Percentiles rank a stretch among this genome's conserved stretches.
Evolutionary conservation across 1,140 invertebrate species (phyloP).

Genomic region (Drosophila bifasciata): DNA sequence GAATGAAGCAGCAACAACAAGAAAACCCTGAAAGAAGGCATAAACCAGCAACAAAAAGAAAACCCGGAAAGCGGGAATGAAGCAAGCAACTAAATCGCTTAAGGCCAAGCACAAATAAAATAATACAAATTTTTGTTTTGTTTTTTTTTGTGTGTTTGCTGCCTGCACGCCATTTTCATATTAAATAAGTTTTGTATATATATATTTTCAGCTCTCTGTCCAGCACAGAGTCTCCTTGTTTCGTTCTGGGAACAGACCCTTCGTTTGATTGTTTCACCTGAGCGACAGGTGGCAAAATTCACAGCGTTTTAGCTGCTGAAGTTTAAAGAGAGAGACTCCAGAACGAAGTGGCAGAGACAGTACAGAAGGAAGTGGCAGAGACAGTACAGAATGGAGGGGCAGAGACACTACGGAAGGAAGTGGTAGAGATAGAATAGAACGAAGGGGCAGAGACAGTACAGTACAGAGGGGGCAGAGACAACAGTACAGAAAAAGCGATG

Average conservation of each 20-base stretch:
- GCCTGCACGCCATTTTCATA: constrained; percentile 78
- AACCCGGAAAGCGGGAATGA: not conserved
- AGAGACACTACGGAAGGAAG: not conserved
- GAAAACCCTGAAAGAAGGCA: too few relatives aligned
- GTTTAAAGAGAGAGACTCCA: constrained; percentile 20
- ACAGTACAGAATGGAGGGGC: too few relatives aligned
- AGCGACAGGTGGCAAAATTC: constrained; percentile 72
- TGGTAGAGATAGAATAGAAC: constrained; percentile 3
- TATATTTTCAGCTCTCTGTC: constrained; percentile 60
- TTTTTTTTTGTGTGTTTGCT: too few relatives aligned
- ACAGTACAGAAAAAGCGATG: constrained; percentile 1
- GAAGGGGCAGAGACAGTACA: constrained; percentile 8
- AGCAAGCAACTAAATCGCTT: constrained; percentile 54
- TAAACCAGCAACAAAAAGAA: too few relatives aligned
- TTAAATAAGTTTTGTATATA: constrained; percentile 77
- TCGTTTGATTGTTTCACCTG: constrained; percentile 51
- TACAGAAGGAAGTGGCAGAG: not conserved
- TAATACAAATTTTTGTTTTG: constrained; percentile 35
- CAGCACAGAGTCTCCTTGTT: constrained; percentile 38
- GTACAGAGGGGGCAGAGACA: too few relatives aligned
- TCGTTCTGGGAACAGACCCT: constrained; percentile 15
- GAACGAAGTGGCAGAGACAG: not conserved
- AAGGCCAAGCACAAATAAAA: constrained; percentile 67
- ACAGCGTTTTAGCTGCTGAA: constrained; percentile 55
- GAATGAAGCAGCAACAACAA: too few relatives aligned